Evolutionary conservation across 2,113 vertebrate genomes (phyloP), one percentile per base, ranked within the genome.

Genomic region (Taxidea taxus): DNA sequence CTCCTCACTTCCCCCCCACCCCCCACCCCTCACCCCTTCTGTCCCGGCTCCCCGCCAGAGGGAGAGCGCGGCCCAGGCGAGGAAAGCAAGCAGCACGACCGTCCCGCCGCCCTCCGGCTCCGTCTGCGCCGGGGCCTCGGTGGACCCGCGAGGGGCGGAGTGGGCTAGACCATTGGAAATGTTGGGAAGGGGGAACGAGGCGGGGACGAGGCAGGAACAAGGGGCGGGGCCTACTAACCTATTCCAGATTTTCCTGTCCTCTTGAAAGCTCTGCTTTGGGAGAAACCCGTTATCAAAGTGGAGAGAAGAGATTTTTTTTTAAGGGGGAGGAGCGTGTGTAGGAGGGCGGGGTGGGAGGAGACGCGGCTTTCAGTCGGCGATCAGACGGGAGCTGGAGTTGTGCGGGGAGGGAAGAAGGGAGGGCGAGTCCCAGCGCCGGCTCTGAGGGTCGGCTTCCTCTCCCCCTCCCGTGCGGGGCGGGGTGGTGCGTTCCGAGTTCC

Each of bases 401-500:
- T 4, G 25, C 56, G 4, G 75, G 62, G 72, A 6, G 75, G 80
- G 90, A 51, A 4, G 51, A 51, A 6, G 75, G 80, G 56, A 85
- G 27, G 90, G 78, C 64, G 56, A 21, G 83, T 54, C 42, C 77
- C 27, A 3, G 77, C 68, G 56, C 21, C 64, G 0, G 58, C 68
- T 87, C 44, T 0, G 91, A 92, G 96, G 96, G 97, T 97, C 96
- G 68, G 77, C 66, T 86, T 74, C 68, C 88, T 86, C 54, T 87
- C 96, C 96, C 97, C 97, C 94, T 90, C 96, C 94, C 56, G 94
- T 77, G 82, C 56, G 58, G 95, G 97, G 91, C 95, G 95, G 97
- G 98, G 98, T 98, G 98, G 98, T 97, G 97, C 97, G 95, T 97
- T 97, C 98, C 98, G 97, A 98, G 98, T 98, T 98, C 98, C 97